These are phyloP conservation scores for Drosophila truncata DNA, from an alignment of 1,140 invertebrate genomes.

Conservation along the genomic window DNA sequence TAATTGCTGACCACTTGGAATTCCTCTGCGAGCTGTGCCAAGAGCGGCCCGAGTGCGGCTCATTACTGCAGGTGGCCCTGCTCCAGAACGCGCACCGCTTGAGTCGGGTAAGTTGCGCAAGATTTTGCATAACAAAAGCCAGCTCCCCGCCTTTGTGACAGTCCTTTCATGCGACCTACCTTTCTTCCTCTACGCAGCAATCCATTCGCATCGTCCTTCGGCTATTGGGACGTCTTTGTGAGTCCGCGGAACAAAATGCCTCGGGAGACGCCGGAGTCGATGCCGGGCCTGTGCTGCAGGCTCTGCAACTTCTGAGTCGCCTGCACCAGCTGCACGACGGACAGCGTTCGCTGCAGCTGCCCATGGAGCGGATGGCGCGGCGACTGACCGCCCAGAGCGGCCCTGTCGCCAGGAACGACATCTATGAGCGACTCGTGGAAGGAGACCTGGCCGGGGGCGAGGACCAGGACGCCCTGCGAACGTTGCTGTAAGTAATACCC, in stretches of 20 bases:
- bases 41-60: conserved; percentile 73
- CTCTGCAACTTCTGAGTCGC: conserved; percentile 66
- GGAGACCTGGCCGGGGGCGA: conserved; percentile 61
- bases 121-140: conserved; percentile 67
- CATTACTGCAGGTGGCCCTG: conserved; percentile 73
- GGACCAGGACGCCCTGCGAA: conserved; percentile 59
- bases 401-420: conserved; percentile 36
- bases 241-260: conserved; percentile 3
- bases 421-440: conserved; percentile 55
- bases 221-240: conserved; percentile 58
- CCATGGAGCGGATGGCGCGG: conserved; percentile 61
- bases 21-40: conserved; percentile 81
- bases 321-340: conserved; percentile 69
- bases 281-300: conserved; percentile 32
- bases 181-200: conserved; percentile 38
- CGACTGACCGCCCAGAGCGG: conserved; percentile 51
- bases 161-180: background rate
- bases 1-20: conserved; percentile 84
- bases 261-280: conserved; percentile 18
- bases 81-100: conserved; percentile 51
- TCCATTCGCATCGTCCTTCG: conserved; percentile 70
- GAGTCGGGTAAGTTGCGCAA: conserved; percentile 60
- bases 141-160: conserved; percentile 19
- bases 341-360: conserved; percentile 55
- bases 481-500: conserved; percentile 64